Percentiles rank a stretch among this genome's conserved stretches.
Evolutionary conservation across 2,888 invertebrate species (phyloP).

Genomic region (Philereme transversata): DNA sequence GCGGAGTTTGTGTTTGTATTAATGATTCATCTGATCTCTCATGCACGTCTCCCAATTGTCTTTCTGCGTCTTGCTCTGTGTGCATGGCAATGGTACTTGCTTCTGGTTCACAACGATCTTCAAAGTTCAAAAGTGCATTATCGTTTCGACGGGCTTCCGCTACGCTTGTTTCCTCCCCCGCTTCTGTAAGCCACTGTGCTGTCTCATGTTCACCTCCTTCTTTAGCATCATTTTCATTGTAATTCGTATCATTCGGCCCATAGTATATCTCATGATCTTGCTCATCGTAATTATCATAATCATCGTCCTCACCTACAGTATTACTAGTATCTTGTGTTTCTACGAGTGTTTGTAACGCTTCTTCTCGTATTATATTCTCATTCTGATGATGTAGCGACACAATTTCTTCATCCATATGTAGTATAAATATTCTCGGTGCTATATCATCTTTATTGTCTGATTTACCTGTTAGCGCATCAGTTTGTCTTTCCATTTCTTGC

Average conservation of each 20-base stretch:
- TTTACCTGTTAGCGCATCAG: constrained; percentile 7
- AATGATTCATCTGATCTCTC: neutral
- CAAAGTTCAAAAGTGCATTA: constrained; percentile 1
- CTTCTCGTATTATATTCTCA: constrained; percentile 7
- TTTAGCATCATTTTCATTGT: too few species aligned
- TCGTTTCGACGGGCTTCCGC: constrained; percentile 3
- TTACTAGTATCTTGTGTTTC: constrained; percentile 13
- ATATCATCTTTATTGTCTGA: constrained; percentile 14
- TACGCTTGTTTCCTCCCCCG: neutral
- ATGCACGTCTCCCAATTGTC: neutral
- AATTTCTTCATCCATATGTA: constrained; percentile 18
- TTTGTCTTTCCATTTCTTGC: constrained; percentile 25
- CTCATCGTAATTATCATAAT: neutral
- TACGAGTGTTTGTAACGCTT: constrained; percentile 12
- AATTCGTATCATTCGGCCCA: too few species aligned
- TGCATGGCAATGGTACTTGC: neutral
- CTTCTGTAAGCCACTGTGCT: neutral
- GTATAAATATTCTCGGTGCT: constrained; percentile 15
- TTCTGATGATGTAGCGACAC: constrained; percentile 3
- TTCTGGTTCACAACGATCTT: neutral
- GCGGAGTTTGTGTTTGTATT: constrained; percentile 28
- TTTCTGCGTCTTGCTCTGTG: constrained; percentile 4
- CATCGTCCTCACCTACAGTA: constrained; percentile 2
- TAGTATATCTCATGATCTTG: too few species aligned
- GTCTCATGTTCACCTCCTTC: neutral